Percentiles rank a stretch among this genome's conserved stretches.
These are phyloP conservation scores for Philonicus albiceps DNA, from an alignment of 2,888 invertebrate genomes.

Conservation along the genomic window DNA sequence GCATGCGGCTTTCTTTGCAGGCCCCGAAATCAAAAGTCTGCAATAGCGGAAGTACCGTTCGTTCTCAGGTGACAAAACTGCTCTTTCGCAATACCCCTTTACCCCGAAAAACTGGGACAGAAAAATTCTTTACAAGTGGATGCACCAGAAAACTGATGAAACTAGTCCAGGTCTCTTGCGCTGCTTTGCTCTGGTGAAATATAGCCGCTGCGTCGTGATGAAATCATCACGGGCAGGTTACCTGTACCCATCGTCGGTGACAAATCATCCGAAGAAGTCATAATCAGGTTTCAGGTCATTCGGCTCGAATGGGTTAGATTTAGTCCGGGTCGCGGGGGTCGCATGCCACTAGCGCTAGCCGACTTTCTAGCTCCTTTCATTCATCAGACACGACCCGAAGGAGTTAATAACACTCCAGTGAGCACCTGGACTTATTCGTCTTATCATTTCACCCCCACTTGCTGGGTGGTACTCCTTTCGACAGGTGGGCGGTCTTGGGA, in stretches of 20 bases:
- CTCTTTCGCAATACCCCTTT: slow-evolving; percentile 5
- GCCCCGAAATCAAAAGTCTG: not conserved
- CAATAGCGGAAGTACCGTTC: slow-evolving; percentile 13
- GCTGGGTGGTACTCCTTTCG: not conserved
- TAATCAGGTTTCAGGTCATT: not conserved
- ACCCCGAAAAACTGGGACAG: not conserved
- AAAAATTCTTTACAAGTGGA: slow-evolving; percentile 5
- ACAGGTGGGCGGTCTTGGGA: not conserved
- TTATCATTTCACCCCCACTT: slow-evolving; percentile 1
- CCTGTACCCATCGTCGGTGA: not conserved
- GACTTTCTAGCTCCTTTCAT: not conserved
- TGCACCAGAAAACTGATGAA: slow-evolving; percentile 26
- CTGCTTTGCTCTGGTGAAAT: not conserved
- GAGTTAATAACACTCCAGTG: not conserved
- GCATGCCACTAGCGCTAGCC: not conserved
- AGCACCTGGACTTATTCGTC: not conserved
- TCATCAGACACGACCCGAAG: not conserved
- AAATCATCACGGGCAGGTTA: slow-evolving; percentile 7
- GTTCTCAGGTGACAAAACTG: slow-evolving; percentile 22
- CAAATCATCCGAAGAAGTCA: slow-evolving; percentile 25
- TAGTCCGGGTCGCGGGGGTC: not conserved
- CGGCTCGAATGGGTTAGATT: not conserved
- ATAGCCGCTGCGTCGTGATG: not conserved
- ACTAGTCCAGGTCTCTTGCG: slow-evolving; percentile 33
- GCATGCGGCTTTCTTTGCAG: slow-evolving; percentile 7